phyloP scores from a whole-genome alignment of 2,797 vertebrate species.

The Hypotaenidia okinawae region DNA sequence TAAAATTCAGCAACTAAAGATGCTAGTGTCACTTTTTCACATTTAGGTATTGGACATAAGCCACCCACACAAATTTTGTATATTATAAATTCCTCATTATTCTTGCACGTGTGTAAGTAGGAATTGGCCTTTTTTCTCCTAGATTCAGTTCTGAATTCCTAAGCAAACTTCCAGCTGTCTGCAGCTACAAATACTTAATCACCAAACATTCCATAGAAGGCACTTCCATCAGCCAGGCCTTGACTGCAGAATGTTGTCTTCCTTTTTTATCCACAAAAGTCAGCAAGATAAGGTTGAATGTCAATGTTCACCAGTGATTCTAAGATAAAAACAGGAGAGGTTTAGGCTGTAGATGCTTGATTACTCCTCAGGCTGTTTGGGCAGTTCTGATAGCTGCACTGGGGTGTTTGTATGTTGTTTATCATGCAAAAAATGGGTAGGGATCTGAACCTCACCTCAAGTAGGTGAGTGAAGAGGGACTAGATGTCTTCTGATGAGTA shows the following conservation, averaged over 20 bases:
- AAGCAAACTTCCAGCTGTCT: neutral
- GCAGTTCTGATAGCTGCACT: neutral
- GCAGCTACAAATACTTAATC: neutral
- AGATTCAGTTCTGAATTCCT: neutral
- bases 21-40: neutral
- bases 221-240: neutral
- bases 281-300: neutral
- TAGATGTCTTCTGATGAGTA: neutral
- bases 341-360: neutral
- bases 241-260: neutral
- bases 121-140: neutral
- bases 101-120: neutral
- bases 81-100: neutral
- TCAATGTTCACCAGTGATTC: neutral
- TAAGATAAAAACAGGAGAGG: neutral
- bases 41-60: neutral
- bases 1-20: neutral
- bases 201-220: neutral
- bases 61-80: neutral
- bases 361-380: neutral
- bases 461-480: neutral
- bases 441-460: neutral
- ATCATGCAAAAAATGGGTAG: accelerated
- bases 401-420: neutral
- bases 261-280: neutral